Base-by-base conservation (phyloP, 2,888 invertebrate species). In the Congeria kusceri region DNA sequence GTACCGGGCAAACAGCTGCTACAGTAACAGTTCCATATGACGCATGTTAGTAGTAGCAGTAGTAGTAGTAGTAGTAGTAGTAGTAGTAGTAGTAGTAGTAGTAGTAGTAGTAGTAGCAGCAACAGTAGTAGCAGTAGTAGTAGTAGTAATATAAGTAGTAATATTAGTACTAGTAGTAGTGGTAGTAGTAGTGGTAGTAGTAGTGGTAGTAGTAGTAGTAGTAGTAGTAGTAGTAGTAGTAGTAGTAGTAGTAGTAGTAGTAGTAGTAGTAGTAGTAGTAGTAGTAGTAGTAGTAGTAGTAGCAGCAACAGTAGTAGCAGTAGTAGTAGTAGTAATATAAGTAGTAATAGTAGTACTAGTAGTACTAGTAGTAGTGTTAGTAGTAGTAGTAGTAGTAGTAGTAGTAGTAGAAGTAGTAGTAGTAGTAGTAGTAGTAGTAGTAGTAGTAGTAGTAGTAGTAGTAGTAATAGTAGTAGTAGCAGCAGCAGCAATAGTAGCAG, bases 231-330 rank as follows among this genome's bases (percentile, higher is more conserved):
- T 23, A 68, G 61, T 61, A 74, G 61, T 68, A 68, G 61, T 61
- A 61, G 57, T 56, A 57, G 58, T 46, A 70, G 58, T 67, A 62
- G 23, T 67, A 68, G 53, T 47, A 59, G 29, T 67, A 65, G 61
- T 74, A 59, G 46, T 59, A 65, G 29, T 56, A 75, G 63, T 44
- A 70, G 63, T 62, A 75, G 63, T 44, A 75, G 63, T 39, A 75
- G 63, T 56, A 70, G 58, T 49, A 69, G 63, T 46, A 75, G 57
- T 39, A 75, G 58, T 44, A 75, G 63, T 57, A 69, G 47, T 56
- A 61, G 11, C 11, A 32, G 32, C 11, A 32, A 11, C 11, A 32
- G 32, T 32, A 32, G 32, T 32, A 7, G 32, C 32, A 32, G 62
- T 28, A 74, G 61, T 67, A 68, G 62, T 61, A 68, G 68, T 53